phyloP scores from a whole-genome alignment of 1,140 invertebrate species.

The Eulimnadia texana region DNA sequence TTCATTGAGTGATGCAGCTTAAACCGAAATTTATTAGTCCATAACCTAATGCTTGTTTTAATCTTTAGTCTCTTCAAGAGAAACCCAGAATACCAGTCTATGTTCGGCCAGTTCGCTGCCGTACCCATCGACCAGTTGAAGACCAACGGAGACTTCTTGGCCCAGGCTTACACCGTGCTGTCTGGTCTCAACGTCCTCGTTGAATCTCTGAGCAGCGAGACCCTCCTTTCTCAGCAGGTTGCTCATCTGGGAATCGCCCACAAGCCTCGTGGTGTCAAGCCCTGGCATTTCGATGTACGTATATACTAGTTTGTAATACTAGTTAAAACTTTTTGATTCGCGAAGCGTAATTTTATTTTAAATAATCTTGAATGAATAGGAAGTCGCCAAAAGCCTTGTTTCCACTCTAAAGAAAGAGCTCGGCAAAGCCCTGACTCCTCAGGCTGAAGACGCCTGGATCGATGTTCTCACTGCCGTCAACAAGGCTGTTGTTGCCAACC shows the following conservation, averaged over 20 bases:
- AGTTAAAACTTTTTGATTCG: no score
- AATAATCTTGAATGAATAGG: neutral
- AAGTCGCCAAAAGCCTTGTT: constrained; percentile 23
- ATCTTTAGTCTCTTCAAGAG: constrained; percentile 43
- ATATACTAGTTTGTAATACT: no score
- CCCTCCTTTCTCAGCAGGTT: neutral
- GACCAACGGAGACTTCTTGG: no score
- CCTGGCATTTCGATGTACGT: neutral
- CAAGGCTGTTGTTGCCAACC: constrained; percentile 13
- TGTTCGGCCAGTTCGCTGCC: constrained; percentile 41
- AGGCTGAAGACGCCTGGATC: constrained; percentile 34
- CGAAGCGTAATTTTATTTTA: neutral
- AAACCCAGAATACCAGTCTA: constrained; percentile 42
- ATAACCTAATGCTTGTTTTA: no score
- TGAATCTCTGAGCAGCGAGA: neutral
- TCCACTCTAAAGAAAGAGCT: constrained; percentile 29
- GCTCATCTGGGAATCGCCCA: neutral
- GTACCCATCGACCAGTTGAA: no score
- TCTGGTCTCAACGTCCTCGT: neutral
- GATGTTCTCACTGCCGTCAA: constrained; percentile 31
- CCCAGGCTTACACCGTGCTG: no score
- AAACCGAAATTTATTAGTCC: no score
- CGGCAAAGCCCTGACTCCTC: constrained; percentile 29
- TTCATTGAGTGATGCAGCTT: neutral
- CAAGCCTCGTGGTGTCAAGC: neutral